Percentiles rank a stretch among this genome's conserved stretches.
Evolutionary conservation across 2,113 vertebrate species (phyloP).

Genomic region (Microtus ochrogaster): DNA sequence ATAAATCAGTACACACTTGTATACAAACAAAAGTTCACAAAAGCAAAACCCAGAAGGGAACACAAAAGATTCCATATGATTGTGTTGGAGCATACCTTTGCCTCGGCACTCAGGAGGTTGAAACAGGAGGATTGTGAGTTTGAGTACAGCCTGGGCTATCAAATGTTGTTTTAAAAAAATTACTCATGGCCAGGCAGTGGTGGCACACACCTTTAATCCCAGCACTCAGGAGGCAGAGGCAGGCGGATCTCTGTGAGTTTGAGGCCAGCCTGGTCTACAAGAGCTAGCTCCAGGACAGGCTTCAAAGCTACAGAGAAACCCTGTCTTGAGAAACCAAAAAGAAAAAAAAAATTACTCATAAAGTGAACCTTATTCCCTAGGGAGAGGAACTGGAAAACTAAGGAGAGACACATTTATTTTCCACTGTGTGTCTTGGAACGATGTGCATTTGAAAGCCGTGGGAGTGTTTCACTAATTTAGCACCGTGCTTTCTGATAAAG

Average conservation of each 20-base stretch:
- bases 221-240: no score
- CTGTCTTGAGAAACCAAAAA: no score
- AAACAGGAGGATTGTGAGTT: background rate
- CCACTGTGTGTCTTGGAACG: background rate
- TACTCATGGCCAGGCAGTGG: no score
- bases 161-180: background rate
- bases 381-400: background rate
- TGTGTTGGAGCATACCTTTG: background rate
- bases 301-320: no score
- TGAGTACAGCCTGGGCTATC: background rate
- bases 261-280: no score
- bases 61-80: background rate
- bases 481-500: background rate
- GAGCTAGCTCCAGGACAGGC: no score
- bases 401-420: background rate
- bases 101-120: background rate
- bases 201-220: no score
- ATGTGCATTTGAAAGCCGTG: slow-evolving; percentile 51
- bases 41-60: background rate
- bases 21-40: background rate
- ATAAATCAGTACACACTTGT: background rate
- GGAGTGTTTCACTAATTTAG: background rate
- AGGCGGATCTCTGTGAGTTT: no score
- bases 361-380: background rate
- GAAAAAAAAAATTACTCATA: background rate